Conservation (phyloP, 1,140 invertebrate genomes). For the Grapholita molesta region DNA sequence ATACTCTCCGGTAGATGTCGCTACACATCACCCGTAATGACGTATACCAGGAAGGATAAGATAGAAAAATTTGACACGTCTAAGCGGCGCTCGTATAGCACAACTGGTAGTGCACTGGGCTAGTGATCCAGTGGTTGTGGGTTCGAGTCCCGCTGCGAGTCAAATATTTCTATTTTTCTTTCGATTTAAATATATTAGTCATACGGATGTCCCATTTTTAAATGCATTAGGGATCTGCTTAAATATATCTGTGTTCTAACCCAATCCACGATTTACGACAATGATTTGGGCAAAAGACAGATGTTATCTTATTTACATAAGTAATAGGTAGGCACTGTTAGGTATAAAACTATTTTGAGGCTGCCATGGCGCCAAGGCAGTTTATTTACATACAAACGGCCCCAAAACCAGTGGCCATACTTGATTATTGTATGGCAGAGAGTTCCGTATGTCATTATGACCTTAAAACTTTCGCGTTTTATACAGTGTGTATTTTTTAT, state of each 20-base stretch:
- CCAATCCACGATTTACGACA: not conserved
- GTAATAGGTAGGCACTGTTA: not conserved
- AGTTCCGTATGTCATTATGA: not conserved
- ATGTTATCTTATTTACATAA: constrained; percentile 12
- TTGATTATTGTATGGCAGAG: not conserved
- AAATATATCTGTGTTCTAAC: not conserved
- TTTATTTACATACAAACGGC: constrained; percentile 9
- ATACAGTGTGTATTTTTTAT: not conserved
- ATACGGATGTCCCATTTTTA: not conserved
- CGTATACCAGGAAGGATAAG: no score
- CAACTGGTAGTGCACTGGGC: no score
- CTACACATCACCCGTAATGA: no score
- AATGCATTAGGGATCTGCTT: not conserved
- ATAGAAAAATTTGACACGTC: no score
- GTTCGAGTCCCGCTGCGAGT: no score
- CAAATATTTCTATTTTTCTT: not conserved
- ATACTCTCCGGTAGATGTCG: no score
- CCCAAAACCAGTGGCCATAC: not conserved
- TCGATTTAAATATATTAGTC: not conserved
- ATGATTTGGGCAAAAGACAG: not conserved
- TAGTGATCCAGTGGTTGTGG: no score
- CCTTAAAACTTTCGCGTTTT: not conserved
- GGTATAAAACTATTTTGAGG: constrained; percentile 7
- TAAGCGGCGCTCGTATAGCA: no score
- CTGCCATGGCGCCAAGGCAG: not conserved